Conservation (phyloP, 2,113 vertebrate species). For the Coracopsis vasa region DNA sequence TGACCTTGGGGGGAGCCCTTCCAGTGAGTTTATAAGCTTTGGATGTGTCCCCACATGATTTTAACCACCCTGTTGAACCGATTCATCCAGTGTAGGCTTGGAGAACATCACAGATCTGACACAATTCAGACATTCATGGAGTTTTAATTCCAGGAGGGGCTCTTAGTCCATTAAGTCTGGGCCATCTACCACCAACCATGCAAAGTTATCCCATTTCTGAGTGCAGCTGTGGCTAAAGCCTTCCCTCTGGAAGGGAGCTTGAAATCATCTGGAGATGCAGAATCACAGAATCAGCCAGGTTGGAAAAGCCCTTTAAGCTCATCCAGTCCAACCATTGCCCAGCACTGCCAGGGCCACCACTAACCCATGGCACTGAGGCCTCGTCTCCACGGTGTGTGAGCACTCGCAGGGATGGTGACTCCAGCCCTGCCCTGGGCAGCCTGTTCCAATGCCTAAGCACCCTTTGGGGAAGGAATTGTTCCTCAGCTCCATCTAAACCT, state of each 20-base stretch:
- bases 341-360: background rate
- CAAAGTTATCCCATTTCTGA: background rate
- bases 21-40: background rate
- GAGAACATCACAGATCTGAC: background rate
- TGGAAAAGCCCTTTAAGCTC: background rate
- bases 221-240: background rate
- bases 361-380: background rate
- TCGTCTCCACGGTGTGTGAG: no score
- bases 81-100: background rate
- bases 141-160: background rate
- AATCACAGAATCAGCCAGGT: rapidly evolving
- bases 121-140: background rate
- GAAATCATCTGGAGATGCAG: background rate
- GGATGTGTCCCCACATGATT: background rate
- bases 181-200: background rate
- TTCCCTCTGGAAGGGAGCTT: background rate
- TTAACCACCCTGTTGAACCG: background rate
- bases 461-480: no score
- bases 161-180: background rate
- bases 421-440: no score
- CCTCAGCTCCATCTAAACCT: no score
- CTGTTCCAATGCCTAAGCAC: no score
- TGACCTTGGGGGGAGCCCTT: background rate
- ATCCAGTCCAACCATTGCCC: background rate
- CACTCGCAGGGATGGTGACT: no score